Conservation (phyloP, 1,140 invertebrate genomes). For the Saxidomus purpurata region DNA sequence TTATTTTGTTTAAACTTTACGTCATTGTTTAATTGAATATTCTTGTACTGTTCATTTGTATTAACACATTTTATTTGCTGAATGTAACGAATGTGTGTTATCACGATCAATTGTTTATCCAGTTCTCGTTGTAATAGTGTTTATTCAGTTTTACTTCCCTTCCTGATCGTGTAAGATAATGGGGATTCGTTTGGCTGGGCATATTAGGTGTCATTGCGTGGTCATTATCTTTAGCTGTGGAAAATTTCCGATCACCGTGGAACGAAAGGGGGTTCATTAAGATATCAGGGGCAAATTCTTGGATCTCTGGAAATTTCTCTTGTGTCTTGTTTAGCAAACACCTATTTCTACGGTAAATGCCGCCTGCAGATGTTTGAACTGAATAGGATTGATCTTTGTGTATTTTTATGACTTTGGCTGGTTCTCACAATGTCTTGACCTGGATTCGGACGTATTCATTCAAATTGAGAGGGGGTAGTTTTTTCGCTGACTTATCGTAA, state of each 20-base stretch:
- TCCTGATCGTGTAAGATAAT: too few relatives aligned
- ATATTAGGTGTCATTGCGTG: not conserved
- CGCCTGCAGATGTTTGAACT: not conserved
- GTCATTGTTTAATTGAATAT: too few relatives aligned
- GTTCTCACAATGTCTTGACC: constrained; percentile 3
- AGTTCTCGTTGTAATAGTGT: too few relatives aligned
- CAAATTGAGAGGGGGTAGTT: not conserved
- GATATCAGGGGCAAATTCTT: not conserved
- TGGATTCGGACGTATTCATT: constrained; percentile 10
- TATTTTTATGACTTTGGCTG: too few relatives aligned
- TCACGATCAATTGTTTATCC: too few relatives aligned
- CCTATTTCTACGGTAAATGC: constrained; percentile 24
- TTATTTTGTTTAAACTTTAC: too few relatives aligned
- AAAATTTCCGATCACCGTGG: not conserved
- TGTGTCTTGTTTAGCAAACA: not conserved
- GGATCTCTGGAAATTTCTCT: not conserved
- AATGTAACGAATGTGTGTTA: too few relatives aligned
- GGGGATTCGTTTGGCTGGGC: not conserved
- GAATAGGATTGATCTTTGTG: too few relatives aligned
- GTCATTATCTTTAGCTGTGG: not conserved
- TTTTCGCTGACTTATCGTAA: not conserved
- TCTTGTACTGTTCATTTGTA: too few relatives aligned
- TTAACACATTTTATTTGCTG: too few relatives aligned
- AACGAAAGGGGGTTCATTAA: too few relatives aligned
- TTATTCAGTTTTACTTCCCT: constrained; percentile 10